Percentiles rank a stretch among this genome's conserved stretches.
These are phyloP conservation scores for Arvicanthis niloticus DNA, from an alignment of 2,113 vertebrate genomes.

Conservation along the genomic window DNA sequence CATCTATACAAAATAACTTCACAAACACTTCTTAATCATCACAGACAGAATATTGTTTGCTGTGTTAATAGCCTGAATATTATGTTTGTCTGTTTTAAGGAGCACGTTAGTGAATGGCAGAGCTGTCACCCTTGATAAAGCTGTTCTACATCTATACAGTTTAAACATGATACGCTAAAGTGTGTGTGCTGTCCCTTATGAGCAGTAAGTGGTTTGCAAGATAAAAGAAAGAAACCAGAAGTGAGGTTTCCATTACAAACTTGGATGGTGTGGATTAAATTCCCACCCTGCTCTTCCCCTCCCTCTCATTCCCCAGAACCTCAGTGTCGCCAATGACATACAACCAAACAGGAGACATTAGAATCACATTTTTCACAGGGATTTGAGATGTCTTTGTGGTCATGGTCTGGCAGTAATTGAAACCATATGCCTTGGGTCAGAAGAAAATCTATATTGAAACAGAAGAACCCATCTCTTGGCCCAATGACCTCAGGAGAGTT, in stretches of 20 bases:
- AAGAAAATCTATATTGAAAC: conserved; percentile 83
- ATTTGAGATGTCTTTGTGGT: conserved; percentile 73
- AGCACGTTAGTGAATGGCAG: conserved; percentile 70
- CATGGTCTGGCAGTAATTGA: conserved; percentile 81
- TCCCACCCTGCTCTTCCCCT: background rate
- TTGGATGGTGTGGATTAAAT: conserved; percentile 50
- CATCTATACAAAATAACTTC: conserved; percentile 70
- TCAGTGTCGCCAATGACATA: conserved; percentile 42
- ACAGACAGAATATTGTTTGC: conserved; percentile 39
- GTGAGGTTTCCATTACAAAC: conserved; percentile 66
- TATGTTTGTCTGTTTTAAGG: conserved; percentile 71
- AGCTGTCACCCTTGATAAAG: conserved; percentile 74
- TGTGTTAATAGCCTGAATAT: conserved; percentile 65
- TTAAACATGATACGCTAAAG: conserved; percentile 76
- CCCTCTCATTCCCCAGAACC: background rate
- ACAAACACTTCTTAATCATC: conserved; percentile 67
- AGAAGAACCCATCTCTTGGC: conserved; percentile 82
- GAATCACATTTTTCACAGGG: conserved; percentile 79
- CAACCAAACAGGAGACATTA: conserved; percentile 48
- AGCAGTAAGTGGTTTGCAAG: conserved; percentile 76
- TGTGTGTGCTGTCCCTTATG: conserved; percentile 72
- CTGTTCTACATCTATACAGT: conserved; percentile 68
- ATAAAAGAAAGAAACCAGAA: conserved; percentile 79
- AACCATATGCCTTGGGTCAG: conserved; percentile 78
- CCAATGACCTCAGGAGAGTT: conserved; percentile 84